Evolutionary conservation across 2,888 invertebrate genomes (phyloP).

Genomic region (Adelphocoris suturalis): DNA sequence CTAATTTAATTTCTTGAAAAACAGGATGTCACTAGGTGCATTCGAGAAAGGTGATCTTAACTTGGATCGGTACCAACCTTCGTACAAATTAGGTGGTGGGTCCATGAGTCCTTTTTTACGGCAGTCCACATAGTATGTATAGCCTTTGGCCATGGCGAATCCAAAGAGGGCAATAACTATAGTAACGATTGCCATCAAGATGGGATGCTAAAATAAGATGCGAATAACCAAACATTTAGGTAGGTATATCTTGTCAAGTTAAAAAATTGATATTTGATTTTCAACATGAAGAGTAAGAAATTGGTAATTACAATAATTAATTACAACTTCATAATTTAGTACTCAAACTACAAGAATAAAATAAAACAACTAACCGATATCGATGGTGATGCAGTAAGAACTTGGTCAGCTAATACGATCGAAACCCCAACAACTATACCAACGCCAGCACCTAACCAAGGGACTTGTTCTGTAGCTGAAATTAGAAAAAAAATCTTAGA

Average conservation of each 20-base stretch:
- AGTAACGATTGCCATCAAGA: slow-evolving; percentile 86
- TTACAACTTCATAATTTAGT: too few species aligned
- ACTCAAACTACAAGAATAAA: too few species aligned
- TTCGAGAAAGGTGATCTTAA: too few species aligned
- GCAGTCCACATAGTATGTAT: slow-evolving; percentile 81
- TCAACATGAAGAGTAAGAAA: too few species aligned
- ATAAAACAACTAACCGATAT: slow-evolving; percentile 81
- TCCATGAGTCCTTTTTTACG: slow-evolving; percentile 81
- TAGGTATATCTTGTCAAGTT: too few species aligned
- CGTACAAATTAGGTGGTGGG: slow-evolving; percentile 78
- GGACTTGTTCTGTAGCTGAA: slow-evolving; percentile 85
- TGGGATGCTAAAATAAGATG: slow-evolving; percentile 83
- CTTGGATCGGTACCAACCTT: slow-evolving; percentile 45
- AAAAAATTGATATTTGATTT: too few species aligned
- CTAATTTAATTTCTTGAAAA: too few species aligned
- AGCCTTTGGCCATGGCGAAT: slow-evolving; percentile 83
- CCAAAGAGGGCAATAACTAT: slow-evolving; percentile 85
- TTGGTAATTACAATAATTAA: too few species aligned
- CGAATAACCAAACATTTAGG: neutral
- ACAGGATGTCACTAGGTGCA: too few species aligned
- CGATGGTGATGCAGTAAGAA: slow-evolving; percentile 84
- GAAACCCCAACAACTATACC: slow-evolving; percentile 86
- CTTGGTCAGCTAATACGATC: slow-evolving; percentile 85
- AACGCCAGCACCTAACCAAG: slow-evolving; percentile 87
- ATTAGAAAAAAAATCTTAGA: slow-evolving; percentile 25